Evolutionary conservation across 2,888 invertebrate genomes (phyloP).

Genomic region (Coenonympha glycerion): DNA sequence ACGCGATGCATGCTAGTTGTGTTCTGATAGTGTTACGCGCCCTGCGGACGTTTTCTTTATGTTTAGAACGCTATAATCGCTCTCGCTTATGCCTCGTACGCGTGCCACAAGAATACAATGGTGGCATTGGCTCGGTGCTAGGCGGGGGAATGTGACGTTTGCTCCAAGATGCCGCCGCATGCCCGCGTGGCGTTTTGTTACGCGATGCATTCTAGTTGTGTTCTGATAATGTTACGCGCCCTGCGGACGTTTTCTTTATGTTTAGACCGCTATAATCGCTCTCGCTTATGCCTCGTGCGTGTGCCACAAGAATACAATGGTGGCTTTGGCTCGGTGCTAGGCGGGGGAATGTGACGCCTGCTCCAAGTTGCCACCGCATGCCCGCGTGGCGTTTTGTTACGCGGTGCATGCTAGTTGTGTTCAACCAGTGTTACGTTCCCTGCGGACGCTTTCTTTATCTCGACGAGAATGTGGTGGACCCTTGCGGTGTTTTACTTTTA

Average conservation of each 20-base stretch:
- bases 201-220: constrained; percentile 2
- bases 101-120: neutral
- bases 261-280: neutral
- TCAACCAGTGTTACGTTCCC: constrained; percentile 1
- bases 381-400: constrained; percentile 7
- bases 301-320: neutral
- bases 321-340: neutral
- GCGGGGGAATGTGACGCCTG: constrained; percentile 3
- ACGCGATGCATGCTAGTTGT: neutral
- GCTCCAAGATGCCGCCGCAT: constrained; percentile 2
- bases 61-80: neutral
- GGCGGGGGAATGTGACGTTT: constrained; percentile 3
- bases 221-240: too few relatives aligned
- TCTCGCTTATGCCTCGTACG: neutral
- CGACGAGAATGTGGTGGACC: neutral
- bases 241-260: too few relatives aligned
- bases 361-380: constrained; percentile 3
- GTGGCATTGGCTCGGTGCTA: neutral
- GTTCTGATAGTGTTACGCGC: too few relatives aligned
- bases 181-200: constrained; percentile 8
- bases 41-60: too few relatives aligned
- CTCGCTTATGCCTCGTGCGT: neutral
- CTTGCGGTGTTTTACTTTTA: neutral
- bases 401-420: constrained; percentile 4
- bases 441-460: neutral